phyloP scores from a whole-genome alignment of 2,797 vertebrate genomes.

The Pachyuromys duprasi region DNA sequence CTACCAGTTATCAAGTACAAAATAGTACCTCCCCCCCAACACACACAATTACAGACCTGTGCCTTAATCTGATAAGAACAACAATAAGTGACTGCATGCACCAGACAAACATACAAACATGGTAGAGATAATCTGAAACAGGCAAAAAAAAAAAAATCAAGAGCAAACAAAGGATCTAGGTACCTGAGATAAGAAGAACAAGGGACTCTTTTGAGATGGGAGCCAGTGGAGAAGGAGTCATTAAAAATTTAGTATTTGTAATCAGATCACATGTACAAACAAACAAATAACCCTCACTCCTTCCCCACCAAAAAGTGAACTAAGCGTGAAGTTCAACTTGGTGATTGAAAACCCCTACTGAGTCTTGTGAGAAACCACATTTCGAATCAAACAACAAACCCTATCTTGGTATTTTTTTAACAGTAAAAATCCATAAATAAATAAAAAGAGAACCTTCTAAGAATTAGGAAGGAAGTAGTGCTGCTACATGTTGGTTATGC shows the following conservation, averaged over 20 bases:
- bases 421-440: neutral
- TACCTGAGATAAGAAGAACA: neutral
- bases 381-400: neutral
- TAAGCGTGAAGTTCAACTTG: neutral
- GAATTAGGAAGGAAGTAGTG: neutral
- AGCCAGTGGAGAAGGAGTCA: neutral
- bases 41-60: neutral
- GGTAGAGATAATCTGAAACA: neutral
- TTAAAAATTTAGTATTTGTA: neutral
- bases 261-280: neutral
- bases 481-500: neutral
- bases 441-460: neutral
- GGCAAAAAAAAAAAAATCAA: neutral
- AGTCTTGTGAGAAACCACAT: neutral
- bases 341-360: neutral
- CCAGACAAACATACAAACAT: neutral
- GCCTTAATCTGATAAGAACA: neutral
- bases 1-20: neutral
- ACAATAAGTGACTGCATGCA: neutral
- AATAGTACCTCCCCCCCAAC: neutral
- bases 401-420: neutral
- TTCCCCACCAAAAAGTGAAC: neutral
- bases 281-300: neutral
- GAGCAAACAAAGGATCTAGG: neutral
- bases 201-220: neutral